Evolutionary conservation across 2,797 vertebrate species (phyloP).

Genomic region (Pogonophryne albipinna): DNA sequence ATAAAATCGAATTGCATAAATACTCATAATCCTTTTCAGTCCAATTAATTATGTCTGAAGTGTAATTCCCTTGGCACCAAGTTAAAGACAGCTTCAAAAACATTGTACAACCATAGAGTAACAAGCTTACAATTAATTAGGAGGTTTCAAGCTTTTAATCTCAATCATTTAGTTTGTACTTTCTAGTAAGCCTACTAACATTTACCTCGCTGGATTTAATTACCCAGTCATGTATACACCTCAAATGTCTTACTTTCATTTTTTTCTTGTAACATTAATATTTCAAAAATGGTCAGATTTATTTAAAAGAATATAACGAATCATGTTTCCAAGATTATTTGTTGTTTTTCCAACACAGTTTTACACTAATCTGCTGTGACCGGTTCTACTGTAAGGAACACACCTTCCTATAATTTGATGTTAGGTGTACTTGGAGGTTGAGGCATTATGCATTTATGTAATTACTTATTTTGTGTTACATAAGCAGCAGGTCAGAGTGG

Average conservation of each 20-base stretch:
- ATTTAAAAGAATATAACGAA: background rate
- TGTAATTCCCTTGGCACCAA: slow-evolving; percentile 24
- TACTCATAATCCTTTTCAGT: slow-evolving; percentile 44
- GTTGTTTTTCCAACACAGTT: background rate
- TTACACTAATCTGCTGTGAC: background rate
- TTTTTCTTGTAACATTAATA: background rate
- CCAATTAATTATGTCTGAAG: slow-evolving; percentile 22
- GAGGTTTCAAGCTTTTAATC: background rate
- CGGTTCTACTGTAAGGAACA: background rate
- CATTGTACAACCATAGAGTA: slow-evolving; percentile 2
- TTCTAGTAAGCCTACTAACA: background rate
- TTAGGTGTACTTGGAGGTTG: slow-evolving; percentile 10
- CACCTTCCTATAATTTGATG: slow-evolving; percentile 15
- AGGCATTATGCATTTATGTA: slow-evolving; percentile 27
- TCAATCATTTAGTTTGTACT: background rate
- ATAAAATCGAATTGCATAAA: slow-evolving; percentile 54
- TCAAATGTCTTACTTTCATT: background rate
- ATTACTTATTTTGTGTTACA: slow-evolving; percentile 43
- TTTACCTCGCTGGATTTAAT: background rate
- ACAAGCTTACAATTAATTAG: background rate
- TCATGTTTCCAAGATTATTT: background rate
- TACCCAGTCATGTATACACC: background rate
- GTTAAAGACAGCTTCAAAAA: slow-evolving; percentile 23
- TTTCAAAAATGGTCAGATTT: background rate
- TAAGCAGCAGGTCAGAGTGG: slow-evolving; percentile 36